phyloP scores from a whole-genome alignment of 2,888 invertebrate genomes.

The Sympetrum striolatum region DNA sequence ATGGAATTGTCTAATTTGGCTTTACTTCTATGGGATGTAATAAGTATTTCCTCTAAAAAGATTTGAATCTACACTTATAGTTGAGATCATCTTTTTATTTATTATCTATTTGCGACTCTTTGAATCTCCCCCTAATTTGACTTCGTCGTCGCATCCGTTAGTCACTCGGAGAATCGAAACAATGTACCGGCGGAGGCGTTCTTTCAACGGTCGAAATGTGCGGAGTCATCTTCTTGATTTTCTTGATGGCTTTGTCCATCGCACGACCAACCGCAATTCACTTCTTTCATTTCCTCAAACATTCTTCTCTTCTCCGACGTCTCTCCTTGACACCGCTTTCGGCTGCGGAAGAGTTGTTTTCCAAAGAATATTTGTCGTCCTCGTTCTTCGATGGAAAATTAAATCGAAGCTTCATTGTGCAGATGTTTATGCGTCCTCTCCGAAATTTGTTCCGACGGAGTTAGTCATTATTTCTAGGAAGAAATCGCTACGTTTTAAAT shows the following conservation, averaged over 20 bases:
- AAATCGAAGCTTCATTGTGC: too few species aligned
- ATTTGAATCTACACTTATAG: too few species aligned
- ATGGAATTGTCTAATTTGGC: too few species aligned
- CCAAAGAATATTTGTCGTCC: neutral
- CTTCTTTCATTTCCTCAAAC: neutral
- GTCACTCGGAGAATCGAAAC: neutral
- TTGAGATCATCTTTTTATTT: too few species aligned
- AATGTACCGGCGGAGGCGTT: neutral
- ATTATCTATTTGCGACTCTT: neutral
- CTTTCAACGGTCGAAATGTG: neutral
- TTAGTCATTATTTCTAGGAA: too few species aligned
- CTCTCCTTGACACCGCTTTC: neutral
- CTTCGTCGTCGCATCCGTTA: neutral
- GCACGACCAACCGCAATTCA: neutral
- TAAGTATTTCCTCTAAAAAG: too few species aligned
- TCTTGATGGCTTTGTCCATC: neutral
- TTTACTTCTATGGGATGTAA: too few species aligned
- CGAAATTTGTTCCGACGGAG: too few species aligned
- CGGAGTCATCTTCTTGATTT: neutral
- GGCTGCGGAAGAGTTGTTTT: neutral
- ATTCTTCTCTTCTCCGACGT: neutral
- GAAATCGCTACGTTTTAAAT: too few species aligned
- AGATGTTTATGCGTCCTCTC: too few species aligned
- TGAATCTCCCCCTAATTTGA: neutral
- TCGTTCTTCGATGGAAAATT: neutral